Evolutionary conservation across 1,140 invertebrate genomes (phyloP).

Genomic region (Ips nitidus): DNA sequence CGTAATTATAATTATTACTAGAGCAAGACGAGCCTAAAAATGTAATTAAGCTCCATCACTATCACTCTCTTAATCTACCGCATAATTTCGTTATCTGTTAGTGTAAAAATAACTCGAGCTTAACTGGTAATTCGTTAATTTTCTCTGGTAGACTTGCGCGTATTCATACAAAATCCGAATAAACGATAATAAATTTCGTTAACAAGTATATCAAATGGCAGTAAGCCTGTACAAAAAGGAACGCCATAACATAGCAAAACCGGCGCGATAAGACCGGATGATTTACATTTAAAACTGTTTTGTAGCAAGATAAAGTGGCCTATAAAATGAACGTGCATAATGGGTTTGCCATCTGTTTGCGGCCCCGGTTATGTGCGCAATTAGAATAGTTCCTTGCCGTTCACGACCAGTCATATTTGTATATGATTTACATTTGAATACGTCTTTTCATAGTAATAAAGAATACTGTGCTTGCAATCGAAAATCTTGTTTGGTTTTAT

Average conservation of each 20-base stretch:
- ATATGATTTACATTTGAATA: conserved; percentile 25
- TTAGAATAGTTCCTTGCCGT: conserved; percentile 21
- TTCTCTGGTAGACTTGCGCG: background rate
- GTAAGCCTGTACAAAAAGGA: background rate
- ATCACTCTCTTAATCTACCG: too few relatives aligned
- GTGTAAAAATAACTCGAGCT: background rate
- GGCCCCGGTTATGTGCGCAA: conserved; percentile 21
- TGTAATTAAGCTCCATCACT: too few relatives aligned
- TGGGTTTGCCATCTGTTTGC: conserved; percentile 24
- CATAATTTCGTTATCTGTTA: too few relatives aligned
- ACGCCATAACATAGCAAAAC: conserved; percentile 4
- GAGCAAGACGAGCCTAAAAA: too few relatives aligned
- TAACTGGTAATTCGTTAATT: background rate
- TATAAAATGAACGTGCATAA: conserved; percentile 26
- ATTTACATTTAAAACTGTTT: conserved; percentile 32
- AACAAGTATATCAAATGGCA: background rate
- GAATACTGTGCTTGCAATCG: background rate
- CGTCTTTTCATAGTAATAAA: background rate
- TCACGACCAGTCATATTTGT: conserved; percentile 20
- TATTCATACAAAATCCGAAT: background rate
- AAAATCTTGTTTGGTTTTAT: too few relatives aligned
- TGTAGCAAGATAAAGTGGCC: conserved; percentile 31
- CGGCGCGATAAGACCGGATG: conserved; percentile 18
- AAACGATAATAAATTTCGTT: background rate
- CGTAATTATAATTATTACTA: too few relatives aligned